A percentile compares a stretch with the other conserved stretches of the same genome.
phyloP scores from a whole-genome alignment of 2,113 vertebrate genomes.

The Indicator maculatus region DNA sequence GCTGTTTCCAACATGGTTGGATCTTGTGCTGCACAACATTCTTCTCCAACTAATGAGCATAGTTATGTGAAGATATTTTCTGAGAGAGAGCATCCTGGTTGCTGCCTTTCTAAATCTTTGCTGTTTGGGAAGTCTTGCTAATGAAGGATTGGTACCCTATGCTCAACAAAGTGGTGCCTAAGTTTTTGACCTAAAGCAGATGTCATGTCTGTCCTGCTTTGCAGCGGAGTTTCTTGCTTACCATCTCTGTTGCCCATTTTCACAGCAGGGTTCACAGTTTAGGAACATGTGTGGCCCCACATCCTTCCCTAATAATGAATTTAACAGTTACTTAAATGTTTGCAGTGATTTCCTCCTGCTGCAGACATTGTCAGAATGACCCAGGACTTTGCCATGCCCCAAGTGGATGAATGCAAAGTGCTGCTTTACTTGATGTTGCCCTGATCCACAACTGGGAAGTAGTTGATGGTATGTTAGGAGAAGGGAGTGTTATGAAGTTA shows the following conservation, averaged over 20 bases:
- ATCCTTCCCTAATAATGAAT: not conserved
- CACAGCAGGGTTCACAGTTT: not conserved
- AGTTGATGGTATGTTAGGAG: slow-evolving; percentile 26
- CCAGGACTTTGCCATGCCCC: slow-evolving; percentile 34
- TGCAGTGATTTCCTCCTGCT: slow-evolving; percentile 53
- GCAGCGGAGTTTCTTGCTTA: not conserved
- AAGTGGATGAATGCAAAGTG: slow-evolving; percentile 39
- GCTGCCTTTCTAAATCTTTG: not conserved
- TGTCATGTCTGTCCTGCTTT: not conserved
- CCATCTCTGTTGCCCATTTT: not conserved
- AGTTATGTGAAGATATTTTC: not conserved
- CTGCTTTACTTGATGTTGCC: slow-evolving; percentile 38
- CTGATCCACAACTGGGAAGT: slow-evolving; percentile 1
- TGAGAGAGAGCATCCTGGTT: not conserved
- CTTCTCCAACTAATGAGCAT: not conserved
- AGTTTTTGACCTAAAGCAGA: not conserved
- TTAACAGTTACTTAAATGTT: slow-evolving; percentile 40
- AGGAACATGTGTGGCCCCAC: not conserved
- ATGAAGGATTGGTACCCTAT: not conserved
- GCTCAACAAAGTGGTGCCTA: not conserved
- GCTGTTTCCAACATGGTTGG: not conserved
- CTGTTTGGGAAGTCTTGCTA: not conserved
- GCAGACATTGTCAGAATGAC: slow-evolving; percentile 35
- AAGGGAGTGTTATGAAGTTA: not conserved
- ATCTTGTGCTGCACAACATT: not conserved